These are phyloP conservation scores for Eolophus roseicapilla DNA, from an alignment of 2,113 vertebrate genomes.

Conservation along the genomic window DNA sequence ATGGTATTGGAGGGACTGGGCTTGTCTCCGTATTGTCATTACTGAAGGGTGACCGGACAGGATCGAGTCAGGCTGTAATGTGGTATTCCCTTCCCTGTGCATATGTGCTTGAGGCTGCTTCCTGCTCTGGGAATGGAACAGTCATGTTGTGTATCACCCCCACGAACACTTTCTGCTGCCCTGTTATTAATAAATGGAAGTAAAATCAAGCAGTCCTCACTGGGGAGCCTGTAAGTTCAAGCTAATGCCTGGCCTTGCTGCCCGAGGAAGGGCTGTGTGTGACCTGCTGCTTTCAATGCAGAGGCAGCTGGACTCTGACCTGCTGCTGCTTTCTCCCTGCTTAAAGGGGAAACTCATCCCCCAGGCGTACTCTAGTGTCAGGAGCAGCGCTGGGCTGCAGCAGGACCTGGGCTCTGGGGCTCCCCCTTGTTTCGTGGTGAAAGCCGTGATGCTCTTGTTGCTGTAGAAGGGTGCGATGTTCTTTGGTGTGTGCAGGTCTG, in stretches of 20 bases:
- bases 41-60: fast-evolving
- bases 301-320: not conserved
- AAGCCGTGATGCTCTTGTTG: not conserved
- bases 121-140: not conserved
- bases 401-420: not conserved
- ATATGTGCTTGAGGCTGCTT: fast-evolving
- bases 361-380: not conserved
- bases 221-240: not conserved
- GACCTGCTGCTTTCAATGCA: not conserved
- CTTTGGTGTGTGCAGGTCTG: not conserved
- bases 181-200: not conserved
- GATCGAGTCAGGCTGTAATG: fast-evolving
- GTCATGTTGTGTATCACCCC: not conserved
- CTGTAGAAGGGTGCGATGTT: too few species aligned
- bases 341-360: not conserved
- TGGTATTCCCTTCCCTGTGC: not conserved
- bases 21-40: fast-evolving
- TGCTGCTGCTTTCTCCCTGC: not conserved
- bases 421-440: fast-evolving
- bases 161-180: not conserved
- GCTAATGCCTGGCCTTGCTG: not conserved
- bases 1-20: not conserved
- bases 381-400: not conserved
- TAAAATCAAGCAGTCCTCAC: not conserved
- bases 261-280: fast-evolving